Percentiles rank a stretch among this genome's conserved stretches.
phyloP scores from a whole-genome alignment of 2,797 vertebrate species.

The Chrysocyon brachyurus region DNA sequence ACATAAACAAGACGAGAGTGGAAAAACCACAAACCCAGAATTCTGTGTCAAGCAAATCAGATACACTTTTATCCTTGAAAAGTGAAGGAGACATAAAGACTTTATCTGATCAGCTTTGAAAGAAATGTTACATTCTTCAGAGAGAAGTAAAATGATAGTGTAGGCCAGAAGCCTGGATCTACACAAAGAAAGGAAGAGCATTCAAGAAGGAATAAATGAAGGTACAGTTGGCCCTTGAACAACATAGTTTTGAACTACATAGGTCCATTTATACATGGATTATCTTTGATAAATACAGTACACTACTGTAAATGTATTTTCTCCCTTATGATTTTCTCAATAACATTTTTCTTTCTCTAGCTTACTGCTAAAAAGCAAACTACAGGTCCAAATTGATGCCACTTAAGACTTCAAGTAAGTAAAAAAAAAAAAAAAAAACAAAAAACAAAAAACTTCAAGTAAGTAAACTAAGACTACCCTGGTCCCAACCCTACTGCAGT shows the following conservation, averaged over 20 bases:
- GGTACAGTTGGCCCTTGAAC: background rate
- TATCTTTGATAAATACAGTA: background rate
- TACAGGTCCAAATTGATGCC: background rate
- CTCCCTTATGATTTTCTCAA: background rate
- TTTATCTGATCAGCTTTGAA: background rate
- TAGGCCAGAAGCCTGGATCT: background rate
- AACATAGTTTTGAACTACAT: background rate
- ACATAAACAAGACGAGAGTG: background rate
- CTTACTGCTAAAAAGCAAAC: background rate
- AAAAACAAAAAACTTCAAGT: background rate
- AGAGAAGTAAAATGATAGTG: background rate
- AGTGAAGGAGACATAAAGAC: background rate
- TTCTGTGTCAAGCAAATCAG: background rate
- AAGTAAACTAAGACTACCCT: background rate
- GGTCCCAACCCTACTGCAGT: background rate
- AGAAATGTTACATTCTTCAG: background rate
- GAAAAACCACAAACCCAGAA: background rate
- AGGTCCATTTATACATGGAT: background rate
- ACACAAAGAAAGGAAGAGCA: background rate
- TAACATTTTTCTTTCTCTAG: background rate
- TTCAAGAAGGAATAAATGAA: background rate
- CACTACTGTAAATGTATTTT: background rate
- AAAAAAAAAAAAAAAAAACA: background rate
- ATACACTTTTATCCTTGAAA: background rate
- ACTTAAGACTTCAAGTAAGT: background rate